Evolutionary conservation across 2,888 invertebrate genomes (phyloP), one percentile per base, ranked within the genome.

Genomic region (Meiosimyza decipiens): DNA sequence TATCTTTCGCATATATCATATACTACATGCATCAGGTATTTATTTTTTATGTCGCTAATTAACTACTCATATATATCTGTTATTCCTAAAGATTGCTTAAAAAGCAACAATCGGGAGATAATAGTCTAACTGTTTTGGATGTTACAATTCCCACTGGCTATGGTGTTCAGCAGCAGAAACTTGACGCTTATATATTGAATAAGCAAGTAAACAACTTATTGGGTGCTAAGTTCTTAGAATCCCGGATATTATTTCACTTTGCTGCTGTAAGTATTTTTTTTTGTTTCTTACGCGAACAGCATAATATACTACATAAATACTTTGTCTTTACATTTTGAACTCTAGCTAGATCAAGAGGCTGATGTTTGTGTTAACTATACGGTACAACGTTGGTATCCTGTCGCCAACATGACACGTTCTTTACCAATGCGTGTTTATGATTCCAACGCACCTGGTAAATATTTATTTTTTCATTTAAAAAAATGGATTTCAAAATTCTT

Each of bases 401-500:
- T 96, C 4, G 97, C 97, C 60, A 97, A 97, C 87, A 94, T 96
- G 93, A 96, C 97, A 1, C 90, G 95, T 66, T 95, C 94, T 86
- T 90, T 97, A 77, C 92, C 95, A 9, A 91, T 96, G 65, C 90
- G 94, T 70, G 92, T 97, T 12, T 97, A 96, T 87, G 97, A 97
- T 88, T 97, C 96, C 86, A 97, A 97, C 86, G 93, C 96, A 66
- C 97, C 97, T 81, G 95, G 96, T 95, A 87, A 86, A 86, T 81
- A 22, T 81, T 59, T 15, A 3, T 13, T 52, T 51, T 22, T 57
- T 9, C 1, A 40, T 9, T 7, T 7, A 40, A 40, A 40, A 40
- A 40, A 40, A 9, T 40, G 40, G 9, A 2, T 40, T 40, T 40
- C 0, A 4, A 2, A 40, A 9, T 9, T 9, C 9, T 40, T 40